Evolutionary conservation across 1,140 invertebrate genomes (phyloP).

Genomic region (Elymnias hypermnestra): DNA sequence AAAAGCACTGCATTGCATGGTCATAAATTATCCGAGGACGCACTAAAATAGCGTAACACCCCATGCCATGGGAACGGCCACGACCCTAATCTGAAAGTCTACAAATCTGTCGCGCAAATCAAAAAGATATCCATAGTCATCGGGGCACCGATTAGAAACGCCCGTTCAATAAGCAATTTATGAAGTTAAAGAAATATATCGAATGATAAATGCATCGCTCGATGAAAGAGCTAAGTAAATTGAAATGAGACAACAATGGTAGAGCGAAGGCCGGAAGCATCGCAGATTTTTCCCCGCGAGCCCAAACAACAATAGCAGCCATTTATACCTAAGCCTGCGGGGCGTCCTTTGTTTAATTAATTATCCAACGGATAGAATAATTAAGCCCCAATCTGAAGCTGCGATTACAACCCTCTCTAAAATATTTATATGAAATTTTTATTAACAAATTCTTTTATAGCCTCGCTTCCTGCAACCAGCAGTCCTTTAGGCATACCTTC

Average conservation of each 20-base stretch:
- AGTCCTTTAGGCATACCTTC: neutral
- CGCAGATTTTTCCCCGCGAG: conserved; percentile 61
- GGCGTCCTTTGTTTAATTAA: conserved; percentile 66
- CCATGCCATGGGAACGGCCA: conserved; percentile 57
- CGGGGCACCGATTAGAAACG: conserved; percentile 47
- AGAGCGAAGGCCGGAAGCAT: conserved; percentile 46
- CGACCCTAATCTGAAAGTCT: conserved; percentile 56
- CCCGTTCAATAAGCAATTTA: conserved; percentile 60
- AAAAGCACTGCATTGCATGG: conserved; percentile 57
- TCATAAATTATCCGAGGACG: conserved; percentile 66
- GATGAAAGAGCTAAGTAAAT: conserved; percentile 58
- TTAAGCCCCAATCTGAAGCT: conserved; percentile 54
- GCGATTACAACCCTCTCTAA: conserved; percentile 38
- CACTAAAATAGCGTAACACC: conserved; percentile 72
- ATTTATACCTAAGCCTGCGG: conserved; percentile 45
- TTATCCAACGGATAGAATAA: conserved; percentile 66
- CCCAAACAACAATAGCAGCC: conserved; percentile 55
- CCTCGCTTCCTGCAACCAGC: neutral
- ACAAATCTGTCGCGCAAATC: conserved; percentile 62
- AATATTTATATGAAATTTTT: conserved; percentile 16
- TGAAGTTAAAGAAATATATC: conserved; percentile 42
- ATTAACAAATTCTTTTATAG: conserved; percentile 1
- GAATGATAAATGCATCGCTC: conserved; percentile 50
- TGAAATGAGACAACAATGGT: conserved; percentile 53
- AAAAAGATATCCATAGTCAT: conserved; percentile 60